Conservation (phyloP, 23 tunicate species). For the Diplosoma virens region DNA sequence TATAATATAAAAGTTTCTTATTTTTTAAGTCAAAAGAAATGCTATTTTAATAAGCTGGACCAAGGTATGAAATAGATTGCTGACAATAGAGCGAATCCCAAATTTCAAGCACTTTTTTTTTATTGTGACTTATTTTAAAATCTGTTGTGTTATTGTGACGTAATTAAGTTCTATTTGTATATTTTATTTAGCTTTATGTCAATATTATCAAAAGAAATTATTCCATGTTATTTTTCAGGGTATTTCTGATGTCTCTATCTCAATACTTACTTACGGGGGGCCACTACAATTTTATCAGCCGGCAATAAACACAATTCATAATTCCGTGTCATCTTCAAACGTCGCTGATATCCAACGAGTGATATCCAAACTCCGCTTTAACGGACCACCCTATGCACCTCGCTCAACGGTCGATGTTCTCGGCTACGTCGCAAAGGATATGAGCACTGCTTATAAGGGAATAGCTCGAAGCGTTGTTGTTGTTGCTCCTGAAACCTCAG, state of each 20-base stretch:
- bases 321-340: not conserved
- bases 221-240: slow-evolving; percentile 3
- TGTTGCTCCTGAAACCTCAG: slow-evolving; percentile 12
- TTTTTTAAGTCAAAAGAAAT: no score
- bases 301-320: slow-evolving; percentile 3
- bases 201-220: no score
- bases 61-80: no score
- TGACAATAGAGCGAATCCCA: no score
- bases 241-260: not conserved
- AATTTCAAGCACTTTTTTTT: no score
- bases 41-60: no score
- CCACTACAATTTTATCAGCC: slow-evolving; percentile 19
- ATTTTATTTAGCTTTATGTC: no score
- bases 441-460: not conserved
- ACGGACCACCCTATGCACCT: slow-evolving; percentile 22
- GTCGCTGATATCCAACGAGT: not conserved
- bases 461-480: not conserved
- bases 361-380: not conserved
- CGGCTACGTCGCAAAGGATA: not conserved
- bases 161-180: no score
- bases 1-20: no score
- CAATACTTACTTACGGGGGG: slow-evolving; percentile 22
- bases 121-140: no score
- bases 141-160: no score
- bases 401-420: not conserved